Evolutionary conservation across 2,113 vertebrate genomes (phyloP).

Genomic region (Azemiops feae): DNA sequence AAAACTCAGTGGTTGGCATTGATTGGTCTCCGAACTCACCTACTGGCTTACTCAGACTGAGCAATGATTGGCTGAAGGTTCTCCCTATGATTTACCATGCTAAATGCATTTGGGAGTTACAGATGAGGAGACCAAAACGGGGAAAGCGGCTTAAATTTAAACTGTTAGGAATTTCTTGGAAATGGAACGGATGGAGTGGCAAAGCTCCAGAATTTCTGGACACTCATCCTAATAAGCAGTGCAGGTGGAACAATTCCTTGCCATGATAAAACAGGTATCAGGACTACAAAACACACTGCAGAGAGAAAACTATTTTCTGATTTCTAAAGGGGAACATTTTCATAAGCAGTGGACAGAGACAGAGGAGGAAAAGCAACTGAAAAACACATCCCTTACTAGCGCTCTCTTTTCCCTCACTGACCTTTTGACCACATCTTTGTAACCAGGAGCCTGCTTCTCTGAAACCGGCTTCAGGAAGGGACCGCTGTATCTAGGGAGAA

Average conservation of each 20-base stretch:
- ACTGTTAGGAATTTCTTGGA: background rate
- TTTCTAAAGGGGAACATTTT: background rate
- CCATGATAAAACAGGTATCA: background rate
- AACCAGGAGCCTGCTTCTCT: conserved; percentile 77
- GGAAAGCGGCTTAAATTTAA: background rate
- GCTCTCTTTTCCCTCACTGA: conserved; percentile 52
- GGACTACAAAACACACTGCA: background rate
- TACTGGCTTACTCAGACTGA: background rate
- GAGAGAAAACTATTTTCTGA: background rate
- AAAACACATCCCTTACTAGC: background rate
- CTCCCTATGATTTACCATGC: background rate
- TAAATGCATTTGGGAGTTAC: background rate
- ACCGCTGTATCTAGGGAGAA: conserved; percentile 72
- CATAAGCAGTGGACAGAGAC: background rate
- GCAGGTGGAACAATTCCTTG: background rate
- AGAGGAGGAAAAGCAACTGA: background rate
- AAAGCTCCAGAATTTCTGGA: background rate
- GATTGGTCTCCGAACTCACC: background rate
- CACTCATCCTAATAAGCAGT: background rate
- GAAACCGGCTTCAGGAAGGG: conserved; percentile 76
- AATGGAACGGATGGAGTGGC: background rate
- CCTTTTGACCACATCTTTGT: conserved; percentile 78
- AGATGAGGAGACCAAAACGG: background rate
- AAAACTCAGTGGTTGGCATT: background rate
- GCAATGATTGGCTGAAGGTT: background rate